These are phyloP conservation scores for Melanotaenia duboulayi DNA, from an alignment of 2,113 vertebrate genomes.

Conservation along the genomic window DNA sequence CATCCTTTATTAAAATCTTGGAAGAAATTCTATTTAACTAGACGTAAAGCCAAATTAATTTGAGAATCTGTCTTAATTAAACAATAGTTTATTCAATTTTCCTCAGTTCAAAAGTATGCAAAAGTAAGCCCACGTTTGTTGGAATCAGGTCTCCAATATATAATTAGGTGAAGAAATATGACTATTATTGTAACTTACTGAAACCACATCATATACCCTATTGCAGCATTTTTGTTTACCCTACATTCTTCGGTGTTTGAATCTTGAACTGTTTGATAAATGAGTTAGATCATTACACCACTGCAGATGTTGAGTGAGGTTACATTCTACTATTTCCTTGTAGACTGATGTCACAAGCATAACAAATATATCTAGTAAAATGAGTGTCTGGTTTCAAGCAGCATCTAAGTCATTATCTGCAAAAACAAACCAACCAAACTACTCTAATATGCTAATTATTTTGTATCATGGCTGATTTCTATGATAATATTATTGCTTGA, in stretches of 20 bases:
- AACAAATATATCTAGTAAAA: background rate
- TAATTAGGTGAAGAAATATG: background rate
- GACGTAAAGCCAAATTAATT: background rate
- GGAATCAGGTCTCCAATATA: background rate
- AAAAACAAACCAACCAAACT: background rate
- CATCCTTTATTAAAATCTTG: background rate
- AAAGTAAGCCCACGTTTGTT: too few relatives aligned
- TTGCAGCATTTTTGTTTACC: background rate
- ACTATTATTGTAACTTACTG: background rate
- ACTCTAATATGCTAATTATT: conserved; percentile 1
- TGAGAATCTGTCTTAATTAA: background rate
- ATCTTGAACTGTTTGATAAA: too few relatives aligned
- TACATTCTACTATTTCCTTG: background rate
- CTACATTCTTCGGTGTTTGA: too few relatives aligned
- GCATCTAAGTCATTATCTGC: background rate
- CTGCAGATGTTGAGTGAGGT: too few relatives aligned
- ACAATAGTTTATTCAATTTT: background rate
- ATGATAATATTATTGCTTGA: conserved; percentile 12
- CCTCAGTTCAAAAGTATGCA: background rate
- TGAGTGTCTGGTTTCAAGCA: background rate
- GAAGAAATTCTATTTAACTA: background rate
- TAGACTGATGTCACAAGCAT: background rate
- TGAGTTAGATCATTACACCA: too few relatives aligned
- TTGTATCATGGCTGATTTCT: conserved; percentile 11
- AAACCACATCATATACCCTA: background rate